phyloP scores from a whole-genome alignment of 2,888 invertebrate genomes.

The Tenthredo amoena region DNA sequence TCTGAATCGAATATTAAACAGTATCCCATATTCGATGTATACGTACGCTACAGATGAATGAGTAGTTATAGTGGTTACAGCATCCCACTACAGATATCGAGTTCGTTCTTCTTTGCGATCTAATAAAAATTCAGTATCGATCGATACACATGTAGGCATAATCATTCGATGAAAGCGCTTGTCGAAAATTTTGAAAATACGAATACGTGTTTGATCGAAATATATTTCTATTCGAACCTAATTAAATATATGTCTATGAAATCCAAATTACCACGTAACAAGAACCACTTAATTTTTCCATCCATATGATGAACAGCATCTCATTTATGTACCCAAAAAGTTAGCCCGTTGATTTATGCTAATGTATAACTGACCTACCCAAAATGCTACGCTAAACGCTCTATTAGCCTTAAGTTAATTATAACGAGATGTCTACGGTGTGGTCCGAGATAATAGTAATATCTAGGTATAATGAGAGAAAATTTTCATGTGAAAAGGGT shows the following conservation, averaged over 20 bases:
- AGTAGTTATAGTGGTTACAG: neutral
- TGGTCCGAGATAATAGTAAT: conserved; percentile 59
- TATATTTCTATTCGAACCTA: too few relatives aligned
- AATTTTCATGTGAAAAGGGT: neutral
- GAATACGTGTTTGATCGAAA: neutral
- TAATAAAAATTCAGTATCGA: conserved; percentile 37
- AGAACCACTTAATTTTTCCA: conserved; percentile 35
- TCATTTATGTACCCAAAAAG: conserved; percentile 55
- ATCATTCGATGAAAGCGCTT: neutral
- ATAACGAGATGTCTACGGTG: conserved; percentile 60
- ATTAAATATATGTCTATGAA: too few relatives aligned
- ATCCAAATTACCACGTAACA: conserved; percentile 19
- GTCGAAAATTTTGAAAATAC: neutral
- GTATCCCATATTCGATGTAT: conserved; percentile 51
- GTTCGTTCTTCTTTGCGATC: conserved; percentile 9
- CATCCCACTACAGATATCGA: neutral
- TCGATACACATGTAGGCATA: neutral
- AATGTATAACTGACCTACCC: conserved; percentile 66
- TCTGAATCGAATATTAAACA: conserved; percentile 71
- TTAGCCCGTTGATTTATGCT: conserved; percentile 68
- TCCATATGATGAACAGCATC: conserved; percentile 64
- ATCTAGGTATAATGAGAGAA: conserved; percentile 53
- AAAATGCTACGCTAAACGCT: conserved; percentile 69
- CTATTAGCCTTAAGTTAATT: conserved; percentile 73
- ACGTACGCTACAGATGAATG: conserved; percentile 7